Conservation (phyloP, 2,113 vertebrate species). For the Thamnaconus septentrionalis region DNA sequence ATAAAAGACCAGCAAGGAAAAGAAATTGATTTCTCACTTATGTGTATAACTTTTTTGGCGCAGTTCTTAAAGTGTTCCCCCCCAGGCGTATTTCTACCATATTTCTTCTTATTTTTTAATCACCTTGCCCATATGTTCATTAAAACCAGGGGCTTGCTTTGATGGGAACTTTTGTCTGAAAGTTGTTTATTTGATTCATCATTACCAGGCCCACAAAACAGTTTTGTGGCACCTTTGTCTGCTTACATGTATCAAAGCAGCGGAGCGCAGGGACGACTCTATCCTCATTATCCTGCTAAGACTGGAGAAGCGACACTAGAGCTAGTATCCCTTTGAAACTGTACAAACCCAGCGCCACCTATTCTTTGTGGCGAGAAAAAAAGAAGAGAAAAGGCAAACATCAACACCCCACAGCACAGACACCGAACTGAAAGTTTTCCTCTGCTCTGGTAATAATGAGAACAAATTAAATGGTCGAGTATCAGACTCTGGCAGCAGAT, state of each 20-base stretch:
- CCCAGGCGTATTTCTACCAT: too few relatives aligned
- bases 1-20: too few relatives aligned
- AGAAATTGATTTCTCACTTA: too few relatives aligned
- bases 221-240: constrained; percentile 5
- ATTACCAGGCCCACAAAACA: constrained; percentile 36
- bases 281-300: constrained; percentile 36
- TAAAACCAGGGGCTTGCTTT: constrained; percentile 29
- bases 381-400: neutral
- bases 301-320: constrained; percentile 38
- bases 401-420: neutral
- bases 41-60: too few relatives aligned
- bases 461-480: constrained; percentile 10
- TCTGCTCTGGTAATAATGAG: constrained; percentile 22
- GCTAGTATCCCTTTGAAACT: constrained; percentile 26
- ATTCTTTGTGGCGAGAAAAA: neutral
- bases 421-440: constrained; percentile 21
- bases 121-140: constrained; percentile 1
- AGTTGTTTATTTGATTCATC: constrained; percentile 54
- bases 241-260: constrained; percentile 45
- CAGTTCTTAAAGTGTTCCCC: too few relatives aligned
- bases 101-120: too few relatives aligned
- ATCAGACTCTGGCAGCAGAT: too few relatives aligned
- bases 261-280: constrained; percentile 19
- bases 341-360: neutral
- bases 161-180: constrained; percentile 40